Evolutionary conservation across 2,888 invertebrate genomes (phyloP).

Genomic region (Leptinotarsa rubiginosa): DNA sequence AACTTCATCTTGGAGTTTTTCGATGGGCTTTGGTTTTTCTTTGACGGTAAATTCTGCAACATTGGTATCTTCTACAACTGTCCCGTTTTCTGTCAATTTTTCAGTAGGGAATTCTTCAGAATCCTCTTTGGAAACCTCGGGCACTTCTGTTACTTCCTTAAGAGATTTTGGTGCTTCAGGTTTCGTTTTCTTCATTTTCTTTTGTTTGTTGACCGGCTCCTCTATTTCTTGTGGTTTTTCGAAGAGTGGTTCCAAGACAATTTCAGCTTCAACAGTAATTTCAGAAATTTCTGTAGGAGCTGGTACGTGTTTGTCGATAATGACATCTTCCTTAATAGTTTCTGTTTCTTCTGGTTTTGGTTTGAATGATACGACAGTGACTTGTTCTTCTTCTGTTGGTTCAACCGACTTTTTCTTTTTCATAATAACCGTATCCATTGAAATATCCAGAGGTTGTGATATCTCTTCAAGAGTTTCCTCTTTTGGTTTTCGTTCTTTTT

Average conservation of each 20-base stretch:
- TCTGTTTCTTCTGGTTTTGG: conserved; percentile 27
- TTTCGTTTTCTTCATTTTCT: conserved; percentile 35
- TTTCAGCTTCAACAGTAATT: conserved; percentile 23
- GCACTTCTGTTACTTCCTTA: conserved; percentile 31
- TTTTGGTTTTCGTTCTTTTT: conserved; percentile 62
- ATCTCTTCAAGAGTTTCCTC: conserved; percentile 54
- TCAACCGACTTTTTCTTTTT: conserved; percentile 48
- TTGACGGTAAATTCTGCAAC: conserved; percentile 43
- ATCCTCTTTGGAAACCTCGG: not conserved
- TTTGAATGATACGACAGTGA: conserved; percentile 37
- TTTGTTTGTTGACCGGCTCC: conserved; percentile 40
- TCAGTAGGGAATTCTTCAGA: conserved; percentile 49
- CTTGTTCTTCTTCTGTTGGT: conserved; percentile 52
- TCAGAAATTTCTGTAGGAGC: conserved; percentile 28
- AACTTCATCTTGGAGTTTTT: conserved; percentile 59
- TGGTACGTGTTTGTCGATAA: conserved; percentile 8
- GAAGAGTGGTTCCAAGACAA: conserved; percentile 18
- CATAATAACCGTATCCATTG: conserved; percentile 51
- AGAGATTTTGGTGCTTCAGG: conserved; percentile 11
- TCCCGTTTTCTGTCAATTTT: conserved; percentile 3
- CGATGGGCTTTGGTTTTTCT: conserved; percentile 50
- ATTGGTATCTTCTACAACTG: conserved; percentile 52
- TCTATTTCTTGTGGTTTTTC: conserved; percentile 34
- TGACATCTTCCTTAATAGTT: conserved; percentile 23
- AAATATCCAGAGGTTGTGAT: conserved; percentile 50